A percentile compares a stretch with the other conserved stretches of the same genome.
Evolutionary conservation across 1,140 invertebrate species (phyloP).

Genomic region (Camponotus floridanus): DNA sequence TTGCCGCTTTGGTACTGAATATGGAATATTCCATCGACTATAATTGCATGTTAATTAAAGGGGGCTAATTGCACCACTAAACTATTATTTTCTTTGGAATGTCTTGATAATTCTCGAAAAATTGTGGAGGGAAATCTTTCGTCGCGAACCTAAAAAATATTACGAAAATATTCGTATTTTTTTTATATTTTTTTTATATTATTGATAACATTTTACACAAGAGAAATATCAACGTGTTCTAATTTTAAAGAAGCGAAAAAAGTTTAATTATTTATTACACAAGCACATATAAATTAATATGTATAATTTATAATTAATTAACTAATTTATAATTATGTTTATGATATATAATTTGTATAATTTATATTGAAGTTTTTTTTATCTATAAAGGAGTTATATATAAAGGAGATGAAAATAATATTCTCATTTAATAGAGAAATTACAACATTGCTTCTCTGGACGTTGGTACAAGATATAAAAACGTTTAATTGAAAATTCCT

Average conservation of each 20-base stretch:
- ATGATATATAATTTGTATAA: too few species aligned
- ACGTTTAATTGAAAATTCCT: too few species aligned
- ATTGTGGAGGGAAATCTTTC: not conserved
- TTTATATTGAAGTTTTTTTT: too few species aligned
- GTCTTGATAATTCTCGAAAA: not conserved
- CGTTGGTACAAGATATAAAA: too few species aligned
- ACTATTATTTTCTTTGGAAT: not conserved
- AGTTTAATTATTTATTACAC: slow-evolving; percentile 8
- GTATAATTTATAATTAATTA: too few species aligned
- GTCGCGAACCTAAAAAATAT: not conserved
- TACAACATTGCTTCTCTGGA: too few species aligned
- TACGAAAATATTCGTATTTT: not conserved
- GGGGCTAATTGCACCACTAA: not conserved
- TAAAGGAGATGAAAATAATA: too few species aligned
- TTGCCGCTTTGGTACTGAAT: not conserved
- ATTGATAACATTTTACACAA: not conserved
- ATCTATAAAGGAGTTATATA: too few species aligned
- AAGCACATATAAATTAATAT: not conserved
- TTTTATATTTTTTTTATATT: not conserved
- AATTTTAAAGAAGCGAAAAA: not conserved
- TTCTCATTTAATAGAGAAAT: too few species aligned
- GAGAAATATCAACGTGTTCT: not conserved
- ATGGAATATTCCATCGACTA: slow-evolving; percentile 31
- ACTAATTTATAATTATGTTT: too few species aligned
- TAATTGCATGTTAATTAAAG: slow-evolving; percentile 25